Conservation (phyloP, 2,888 invertebrate species). For the Pyrocoelia pectoralis region DNA sequence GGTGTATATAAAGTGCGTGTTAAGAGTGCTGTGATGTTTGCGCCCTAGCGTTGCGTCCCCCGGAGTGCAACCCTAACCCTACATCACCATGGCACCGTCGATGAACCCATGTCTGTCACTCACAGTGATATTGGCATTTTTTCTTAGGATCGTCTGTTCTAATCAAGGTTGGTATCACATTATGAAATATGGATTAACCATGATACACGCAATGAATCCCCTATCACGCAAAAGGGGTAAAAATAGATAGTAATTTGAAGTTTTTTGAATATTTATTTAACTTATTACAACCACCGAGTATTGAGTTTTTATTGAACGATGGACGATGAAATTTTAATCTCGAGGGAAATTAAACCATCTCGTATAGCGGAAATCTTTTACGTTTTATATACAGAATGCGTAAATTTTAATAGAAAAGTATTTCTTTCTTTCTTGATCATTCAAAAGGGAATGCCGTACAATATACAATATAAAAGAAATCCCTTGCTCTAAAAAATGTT, state of each 20-base stretch:
- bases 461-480: not conserved
- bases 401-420: too few species aligned
- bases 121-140: constrained; percentile 50
- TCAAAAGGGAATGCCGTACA: not conserved
- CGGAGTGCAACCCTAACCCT: constrained; percentile 43
- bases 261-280: constrained; percentile 14
- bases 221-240: constrained; percentile 6
- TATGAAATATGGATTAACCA: constrained; percentile 44
- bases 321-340: constrained; percentile 9
- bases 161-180: constrained; percentile 51
- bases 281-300: not conserved
- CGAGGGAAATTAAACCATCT: constrained; percentile 19
- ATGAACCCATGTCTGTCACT: constrained; percentile 47
- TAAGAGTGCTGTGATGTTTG: constrained; percentile 45
- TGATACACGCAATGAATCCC: constrained; percentile 15
- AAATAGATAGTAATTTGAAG: not conserved
- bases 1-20: constrained; percentile 42
- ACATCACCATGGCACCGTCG: constrained; percentile 49
- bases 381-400: not conserved
- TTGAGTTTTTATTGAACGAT: not conserved
- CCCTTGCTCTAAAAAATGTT: too few species aligned
- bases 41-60: constrained; percentile 46
- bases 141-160: constrained; percentile 46
- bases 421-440: not conserved
- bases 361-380: constrained; percentile 14